A percentile compares a stretch with the other conserved stretches of the same genome.
phyloP scores from a whole-genome alignment of 2,888 invertebrate species.

The Caenorhabditis becei region DNA sequence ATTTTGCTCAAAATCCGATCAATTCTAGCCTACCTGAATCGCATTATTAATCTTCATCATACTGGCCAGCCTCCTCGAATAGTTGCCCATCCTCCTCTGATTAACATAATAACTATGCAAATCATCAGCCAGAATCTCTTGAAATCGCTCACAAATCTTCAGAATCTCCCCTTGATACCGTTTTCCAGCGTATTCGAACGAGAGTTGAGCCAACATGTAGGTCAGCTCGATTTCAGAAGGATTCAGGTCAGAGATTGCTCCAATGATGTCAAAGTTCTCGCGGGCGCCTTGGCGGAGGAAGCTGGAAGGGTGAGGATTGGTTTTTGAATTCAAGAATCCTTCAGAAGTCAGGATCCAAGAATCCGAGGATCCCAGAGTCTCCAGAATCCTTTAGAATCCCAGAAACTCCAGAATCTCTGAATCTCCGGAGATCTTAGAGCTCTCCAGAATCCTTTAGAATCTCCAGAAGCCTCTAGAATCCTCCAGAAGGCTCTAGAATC shows the following conservation, averaged over 20 bases:
- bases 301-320: slow-evolving; percentile 16
- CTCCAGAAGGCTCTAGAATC: too few species aligned
- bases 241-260: slow-evolving; percentile 33
- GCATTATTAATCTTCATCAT: slow-evolving; percentile 64
- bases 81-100: slow-evolving; percentile 50
- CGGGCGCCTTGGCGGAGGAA: slow-evolving; percentile 28
- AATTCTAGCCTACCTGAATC: slow-evolving; percentile 61
- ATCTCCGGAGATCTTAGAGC: too few species aligned
- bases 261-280: slow-evolving; percentile 37
- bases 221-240: slow-evolving; percentile 53
- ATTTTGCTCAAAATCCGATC: too few species aligned
- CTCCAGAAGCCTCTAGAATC: too few species aligned
- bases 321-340: too few species aligned
- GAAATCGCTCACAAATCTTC: slow-evolving; percentile 36
- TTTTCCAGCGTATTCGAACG: slow-evolving; percentile 57
- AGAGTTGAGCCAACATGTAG: slow-evolving; percentile 58
- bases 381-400: too few species aligned
- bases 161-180: slow-evolving; percentile 33
- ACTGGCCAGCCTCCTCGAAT: slow-evolving; percentile 58
- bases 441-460: too few species aligned
- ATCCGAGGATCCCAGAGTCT: too few species aligned
- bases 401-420: too few species aligned
- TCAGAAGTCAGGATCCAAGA: too few species aligned
- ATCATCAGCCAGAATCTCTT: slow-evolving; percentile 51
- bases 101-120: slow-evolving; percentile 60